phyloP scores from a whole-genome alignment of 2,888 invertebrate genomes.

The Metallyticus violacea region DNA sequence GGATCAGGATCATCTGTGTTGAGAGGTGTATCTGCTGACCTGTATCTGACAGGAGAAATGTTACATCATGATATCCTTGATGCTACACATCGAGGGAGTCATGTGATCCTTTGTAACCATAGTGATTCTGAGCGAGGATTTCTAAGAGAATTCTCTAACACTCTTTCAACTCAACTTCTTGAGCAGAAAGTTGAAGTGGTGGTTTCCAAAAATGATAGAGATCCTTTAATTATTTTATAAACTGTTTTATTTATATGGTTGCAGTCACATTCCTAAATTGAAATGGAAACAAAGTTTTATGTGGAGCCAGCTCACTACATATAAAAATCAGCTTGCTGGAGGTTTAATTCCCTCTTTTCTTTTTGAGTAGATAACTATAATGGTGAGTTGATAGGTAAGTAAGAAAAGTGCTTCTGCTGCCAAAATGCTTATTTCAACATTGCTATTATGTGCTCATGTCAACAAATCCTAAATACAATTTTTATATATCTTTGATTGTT shows the following conservation, averaged over 20 bases:
- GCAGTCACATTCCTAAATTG: no score
- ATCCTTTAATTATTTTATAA: constrained; percentile 53
- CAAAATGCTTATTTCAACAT: no score
- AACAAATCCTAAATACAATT: no score
- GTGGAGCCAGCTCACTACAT: no score
- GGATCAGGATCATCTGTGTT: constrained; percentile 84
- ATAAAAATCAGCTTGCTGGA: no score
- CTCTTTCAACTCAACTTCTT: constrained; percentile 40
- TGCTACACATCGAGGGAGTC: constrained; percentile 71
- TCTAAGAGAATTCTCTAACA: constrained; percentile 57
- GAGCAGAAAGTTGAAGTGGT: constrained; percentile 58
- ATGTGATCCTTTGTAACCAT: constrained; percentile 88
- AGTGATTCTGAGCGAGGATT: constrained; percentile 92
- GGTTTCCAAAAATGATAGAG: constrained; percentile 70
- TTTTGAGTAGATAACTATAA: no score
- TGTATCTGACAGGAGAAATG: constrained; percentile 90
- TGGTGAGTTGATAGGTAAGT: no score
- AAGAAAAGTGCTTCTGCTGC: no score
- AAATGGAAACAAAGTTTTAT: no score
- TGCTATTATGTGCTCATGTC: no score
- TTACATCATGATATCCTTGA: constrained; percentile 91
- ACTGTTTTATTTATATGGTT: not conserved
- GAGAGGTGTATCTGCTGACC: constrained; percentile 66
- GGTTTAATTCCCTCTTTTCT: no score
- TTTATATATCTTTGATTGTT: no score